Conservation (phyloP, 2,797 vertebrate species). For the Pogoniulus pusillus region DNA sequence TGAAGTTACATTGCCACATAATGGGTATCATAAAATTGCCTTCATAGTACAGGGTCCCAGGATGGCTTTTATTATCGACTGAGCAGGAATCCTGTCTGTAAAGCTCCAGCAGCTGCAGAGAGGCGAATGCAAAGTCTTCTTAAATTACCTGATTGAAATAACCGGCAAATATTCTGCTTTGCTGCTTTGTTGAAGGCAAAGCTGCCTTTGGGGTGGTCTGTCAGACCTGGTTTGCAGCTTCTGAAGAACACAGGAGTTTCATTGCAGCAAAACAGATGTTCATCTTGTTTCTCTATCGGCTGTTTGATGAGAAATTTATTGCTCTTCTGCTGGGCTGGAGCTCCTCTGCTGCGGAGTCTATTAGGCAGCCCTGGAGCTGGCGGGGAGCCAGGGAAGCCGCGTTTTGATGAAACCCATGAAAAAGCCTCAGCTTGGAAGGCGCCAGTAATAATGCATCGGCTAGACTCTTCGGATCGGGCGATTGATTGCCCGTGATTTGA, state of each 20-base stretch:
- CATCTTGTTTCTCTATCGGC: constrained; percentile 84
- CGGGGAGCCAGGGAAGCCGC: constrained; percentile 77
- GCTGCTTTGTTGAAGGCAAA: constrained; percentile 66
- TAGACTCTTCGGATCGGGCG: constrained; percentile 94
- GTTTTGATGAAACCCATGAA: constrained; percentile 83
- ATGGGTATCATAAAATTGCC: constrained; percentile 85
- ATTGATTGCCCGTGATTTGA: constrained; percentile 98
- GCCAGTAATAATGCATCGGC: constrained; percentile 93
- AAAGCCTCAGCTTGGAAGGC: constrained; percentile 79
- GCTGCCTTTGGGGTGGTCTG: constrained; percentile 81
- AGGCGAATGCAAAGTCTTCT: constrained; percentile 80
- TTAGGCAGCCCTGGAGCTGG: constrained; percentile 82
- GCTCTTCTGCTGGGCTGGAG: constrained; percentile 82
- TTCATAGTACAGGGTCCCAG: constrained; percentile 81
- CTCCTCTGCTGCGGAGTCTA: constrained; percentile 83
- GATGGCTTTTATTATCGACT: constrained; percentile 85
- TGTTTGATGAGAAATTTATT: constrained; percentile 88
- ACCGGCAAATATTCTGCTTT: constrained; percentile 75
- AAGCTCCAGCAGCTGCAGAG: constrained; percentile 71
- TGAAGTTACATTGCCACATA: constrained; percentile 86
- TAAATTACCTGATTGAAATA: constrained; percentile 86
- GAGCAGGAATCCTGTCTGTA: constrained; percentile 75
- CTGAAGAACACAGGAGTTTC: constrained; percentile 83
- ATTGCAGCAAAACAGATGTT: constrained; percentile 87
- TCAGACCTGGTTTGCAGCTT: constrained; percentile 81